Percentiles rank a stretch among this genome's conserved stretches.
Conservation (phyloP, 23 tunicate species). For the Diplosoma virens region DNA sequence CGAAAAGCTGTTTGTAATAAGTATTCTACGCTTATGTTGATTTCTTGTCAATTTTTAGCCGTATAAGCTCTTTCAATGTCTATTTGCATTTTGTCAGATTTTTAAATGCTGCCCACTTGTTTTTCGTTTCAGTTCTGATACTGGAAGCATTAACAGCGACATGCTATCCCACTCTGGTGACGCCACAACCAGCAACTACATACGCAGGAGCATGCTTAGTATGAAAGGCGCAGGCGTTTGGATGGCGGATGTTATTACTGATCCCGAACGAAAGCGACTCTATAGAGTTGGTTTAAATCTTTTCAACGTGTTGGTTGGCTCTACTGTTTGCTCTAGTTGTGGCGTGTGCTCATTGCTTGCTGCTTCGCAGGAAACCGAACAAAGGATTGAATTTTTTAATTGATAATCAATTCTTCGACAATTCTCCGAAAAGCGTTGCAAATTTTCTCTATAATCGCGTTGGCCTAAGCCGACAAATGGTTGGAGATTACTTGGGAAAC, state of each 20-base stretch:
- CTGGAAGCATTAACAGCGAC: slow-evolving; percentile 81
- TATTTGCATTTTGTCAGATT: no score
- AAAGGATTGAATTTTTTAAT: slow-evolving; percentile 83
- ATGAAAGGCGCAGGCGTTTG: slow-evolving; percentile 68
- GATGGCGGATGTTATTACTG: slow-evolving; percentile 63
- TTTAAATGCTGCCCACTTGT: no score
- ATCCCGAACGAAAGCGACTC: slow-evolving; percentile 75
- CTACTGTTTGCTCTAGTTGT: no score
- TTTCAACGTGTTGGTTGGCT: slow-evolving; percentile 91
- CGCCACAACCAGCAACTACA: slow-evolving; percentile 36
- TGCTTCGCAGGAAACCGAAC: slow-evolving; percentile 69
- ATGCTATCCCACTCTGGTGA: slow-evolving; percentile 41
- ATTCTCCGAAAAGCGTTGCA: slow-evolving; percentile 73
- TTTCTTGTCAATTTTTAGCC: no score
- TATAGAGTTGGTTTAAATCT: slow-evolving; percentile 93
- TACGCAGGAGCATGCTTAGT: slow-evolving; percentile 66
- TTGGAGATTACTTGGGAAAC: slow-evolving; percentile 96
- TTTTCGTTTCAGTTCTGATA: slow-evolving; percentile 84
- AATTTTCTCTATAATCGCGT: slow-evolving; percentile 67
- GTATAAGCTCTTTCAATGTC: no score
- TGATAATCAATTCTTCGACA: slow-evolving; percentile 61
- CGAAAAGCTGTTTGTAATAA: no score
- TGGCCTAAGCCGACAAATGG: slow-evolving; percentile 95
- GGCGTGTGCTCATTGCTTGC: no score
- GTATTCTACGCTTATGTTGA: no score